Evolutionary conservation across 2,888 invertebrate genomes (phyloP).

Genomic region (Oscheius sp.): DNA sequence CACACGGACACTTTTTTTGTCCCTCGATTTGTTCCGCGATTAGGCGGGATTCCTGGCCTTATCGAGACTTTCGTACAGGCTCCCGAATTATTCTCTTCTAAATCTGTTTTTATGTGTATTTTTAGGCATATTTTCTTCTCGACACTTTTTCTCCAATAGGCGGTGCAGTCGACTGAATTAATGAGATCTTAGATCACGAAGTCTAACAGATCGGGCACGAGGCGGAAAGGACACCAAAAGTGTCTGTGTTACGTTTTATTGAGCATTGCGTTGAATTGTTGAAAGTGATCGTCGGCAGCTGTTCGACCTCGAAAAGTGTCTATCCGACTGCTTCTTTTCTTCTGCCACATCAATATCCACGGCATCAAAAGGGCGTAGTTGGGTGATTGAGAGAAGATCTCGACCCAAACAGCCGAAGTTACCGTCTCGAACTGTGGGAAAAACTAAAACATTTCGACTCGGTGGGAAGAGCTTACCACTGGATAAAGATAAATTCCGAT

Average conservation of each 20-base stretch:
- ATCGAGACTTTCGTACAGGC: too few species aligned
- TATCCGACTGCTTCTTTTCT: constrained; percentile 6
- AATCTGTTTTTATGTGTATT: too few species aligned
- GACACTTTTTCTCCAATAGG: too few species aligned
- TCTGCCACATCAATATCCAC: constrained; percentile 22
- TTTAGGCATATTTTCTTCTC: too few species aligned
- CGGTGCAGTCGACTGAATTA: too few species aligned
- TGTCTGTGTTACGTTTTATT: constrained; percentile 8
- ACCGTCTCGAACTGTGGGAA: constrained; percentile 14
- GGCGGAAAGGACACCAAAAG: not conserved
- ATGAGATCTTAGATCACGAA: too few species aligned
- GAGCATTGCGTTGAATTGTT: constrained; percentile 19
- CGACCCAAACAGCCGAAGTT: constrained; percentile 15
- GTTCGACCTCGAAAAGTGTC: not conserved
- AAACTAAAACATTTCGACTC: not conserved
- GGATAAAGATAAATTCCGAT: constrained; percentile 18
- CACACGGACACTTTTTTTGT: not conserved
- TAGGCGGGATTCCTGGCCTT: too few species aligned
- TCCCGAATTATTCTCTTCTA: too few species aligned
- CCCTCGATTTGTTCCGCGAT: not conserved
- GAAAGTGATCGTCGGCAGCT: constrained; percentile 9
- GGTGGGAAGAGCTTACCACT: not conserved
- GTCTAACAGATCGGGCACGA: too few species aligned
- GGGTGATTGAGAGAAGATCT: constrained; percentile 6
- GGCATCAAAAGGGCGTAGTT: constrained; percentile 15